These are phyloP conservation scores for Phyllotreta striolata DNA, from an alignment of 2,888 invertebrate species.

Conservation along the genomic window DNA sequence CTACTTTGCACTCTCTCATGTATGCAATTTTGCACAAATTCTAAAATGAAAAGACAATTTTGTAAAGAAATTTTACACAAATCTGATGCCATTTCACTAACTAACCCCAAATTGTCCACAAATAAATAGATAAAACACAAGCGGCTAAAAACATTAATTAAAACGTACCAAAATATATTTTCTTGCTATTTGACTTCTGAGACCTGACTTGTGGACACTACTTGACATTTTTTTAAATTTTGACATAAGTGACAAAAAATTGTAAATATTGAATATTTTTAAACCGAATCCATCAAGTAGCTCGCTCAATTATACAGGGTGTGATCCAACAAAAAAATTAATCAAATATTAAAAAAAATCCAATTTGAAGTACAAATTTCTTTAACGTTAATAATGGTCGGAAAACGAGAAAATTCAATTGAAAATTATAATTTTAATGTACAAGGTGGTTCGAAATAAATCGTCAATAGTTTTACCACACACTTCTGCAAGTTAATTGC, in stretches of 20 bases:
- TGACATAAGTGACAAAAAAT: conserved; percentile 35
- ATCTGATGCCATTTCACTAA: neutral
- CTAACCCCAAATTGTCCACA: neutral
- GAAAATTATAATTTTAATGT: no score
- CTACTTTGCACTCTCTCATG: no score
- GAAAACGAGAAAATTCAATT: no score
- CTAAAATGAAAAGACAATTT: no score
- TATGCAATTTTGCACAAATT: no score
- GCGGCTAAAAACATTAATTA: conserved; percentile 4
- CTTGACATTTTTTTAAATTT: conserved; percentile 45
- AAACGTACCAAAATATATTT: conserved; percentile 43
- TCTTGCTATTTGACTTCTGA: conserved; percentile 40
- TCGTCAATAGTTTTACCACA: no score
- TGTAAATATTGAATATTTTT: conserved; percentile 27
- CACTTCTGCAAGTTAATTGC: no score
- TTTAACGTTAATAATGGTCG: neutral
- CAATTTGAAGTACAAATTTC: neutral
- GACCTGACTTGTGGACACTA: conserved; percentile 41
- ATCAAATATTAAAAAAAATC: neutral
- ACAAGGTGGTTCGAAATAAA: no score
- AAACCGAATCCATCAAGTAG: conserved; percentile 6
- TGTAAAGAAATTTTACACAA: no score
- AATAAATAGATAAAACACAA: neutral
- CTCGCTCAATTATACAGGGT: neutral
- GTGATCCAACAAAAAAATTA: conserved; percentile 1